Evolutionary conservation across 1,140 invertebrate species (phyloP).

Genomic region (Eumeta japonica): DNA sequence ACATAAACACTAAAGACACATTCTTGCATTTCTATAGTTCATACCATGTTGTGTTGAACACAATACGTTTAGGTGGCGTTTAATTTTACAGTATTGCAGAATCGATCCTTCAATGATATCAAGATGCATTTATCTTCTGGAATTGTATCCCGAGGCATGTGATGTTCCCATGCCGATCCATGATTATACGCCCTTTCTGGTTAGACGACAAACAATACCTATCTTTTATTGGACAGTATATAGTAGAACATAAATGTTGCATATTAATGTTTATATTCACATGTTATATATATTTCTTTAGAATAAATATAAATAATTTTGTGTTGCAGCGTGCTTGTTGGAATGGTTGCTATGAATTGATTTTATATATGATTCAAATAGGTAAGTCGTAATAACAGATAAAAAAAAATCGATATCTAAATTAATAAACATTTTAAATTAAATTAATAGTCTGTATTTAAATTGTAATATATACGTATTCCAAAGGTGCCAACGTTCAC

Average conservation of each 20-base stretch:
- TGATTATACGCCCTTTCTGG: slow-evolving; percentile 3
- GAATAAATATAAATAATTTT: no score
- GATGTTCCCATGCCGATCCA: neutral
- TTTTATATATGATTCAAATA: neutral
- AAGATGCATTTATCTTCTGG: neutral
- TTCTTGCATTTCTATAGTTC: neutral
- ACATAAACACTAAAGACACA: no score
- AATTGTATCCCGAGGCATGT: neutral
- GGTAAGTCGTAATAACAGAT: no score
- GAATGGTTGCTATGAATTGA: slow-evolving; percentile 2
- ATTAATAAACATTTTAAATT: no score
- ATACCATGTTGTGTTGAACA: neutral
- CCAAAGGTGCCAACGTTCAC: neutral
- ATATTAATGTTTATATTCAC: neutral
- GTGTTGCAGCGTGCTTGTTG: slow-evolving; percentile 2
- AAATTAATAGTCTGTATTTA: no score
- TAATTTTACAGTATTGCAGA: neutral
- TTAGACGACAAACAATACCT: no score
- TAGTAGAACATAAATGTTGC: neutral
- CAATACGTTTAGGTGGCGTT: neutral
- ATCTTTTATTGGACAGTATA: no score
- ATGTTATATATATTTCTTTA: neutral
- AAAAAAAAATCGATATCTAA: no score
- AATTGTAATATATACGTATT: no score
- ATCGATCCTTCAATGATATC: neutral